Base-by-base conservation (phyloP, 2,113 vertebrate genomes). In the Erythrolamprus reginae region DNA sequence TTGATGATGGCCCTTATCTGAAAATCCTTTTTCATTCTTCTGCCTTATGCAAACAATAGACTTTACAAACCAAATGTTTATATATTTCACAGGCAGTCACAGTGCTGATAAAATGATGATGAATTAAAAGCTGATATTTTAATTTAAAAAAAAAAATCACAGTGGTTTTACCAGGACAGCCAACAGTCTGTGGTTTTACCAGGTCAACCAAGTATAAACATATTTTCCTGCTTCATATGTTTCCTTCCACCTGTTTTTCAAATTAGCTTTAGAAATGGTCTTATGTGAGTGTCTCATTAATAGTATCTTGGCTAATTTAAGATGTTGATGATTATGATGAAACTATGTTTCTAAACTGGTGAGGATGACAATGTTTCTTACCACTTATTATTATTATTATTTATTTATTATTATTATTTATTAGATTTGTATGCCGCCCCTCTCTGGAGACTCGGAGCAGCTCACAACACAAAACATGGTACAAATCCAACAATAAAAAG, bases 1-100 rank as follows among this genome's bases (percentile, higher is more conserved):
- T 86, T 90, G 55, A 51, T 91, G 92, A 93, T 33, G 9, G 38
- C 1, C 0, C 0, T 1, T 77, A 70, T 87, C 1, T 24, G 15
- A 82, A 51, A 56, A 38, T 42, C 61, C 70, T 92, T 93, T 89
- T 89, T 48, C 23, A 84, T 23, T 90, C 47, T 77, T 87, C 12
- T 86, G 58, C 47, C 90, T 70, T 82, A 83, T 53, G 88, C 90
- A 77, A 77, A 77, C 70, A 77, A 77, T 42, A 42, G 70, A 17
- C 17, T 38, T 77, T 42, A 77, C 70, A 82, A 55, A 94, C 45
- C 10, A 92, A 90, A 55, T 15, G 7, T 10, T 82, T 90, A 83
- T n/a, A 10, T 82, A n/a, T 51, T 90, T 84, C 47, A 87, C 19
- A 86, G 15, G 33, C 86, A 12, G 1, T n/a, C 58, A 90, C 90